phyloP scores from a whole-genome alignment of 1,140 invertebrate species.

The Diploscapter pachys region DNA sequence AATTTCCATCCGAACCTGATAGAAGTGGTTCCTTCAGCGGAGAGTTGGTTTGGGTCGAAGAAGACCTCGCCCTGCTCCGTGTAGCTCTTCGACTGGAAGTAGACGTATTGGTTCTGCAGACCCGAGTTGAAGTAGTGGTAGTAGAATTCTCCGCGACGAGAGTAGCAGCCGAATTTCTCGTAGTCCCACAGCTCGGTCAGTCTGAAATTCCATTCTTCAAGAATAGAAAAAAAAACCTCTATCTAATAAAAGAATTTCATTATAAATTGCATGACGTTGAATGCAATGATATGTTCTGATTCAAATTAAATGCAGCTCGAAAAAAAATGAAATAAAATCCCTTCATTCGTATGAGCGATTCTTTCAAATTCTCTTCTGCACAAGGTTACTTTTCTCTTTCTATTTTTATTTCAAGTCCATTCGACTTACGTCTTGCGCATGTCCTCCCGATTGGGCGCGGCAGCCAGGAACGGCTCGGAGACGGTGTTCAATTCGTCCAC shows the following conservation, averaged over 20 bases:
- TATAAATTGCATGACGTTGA: too few relatives aligned
- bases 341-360: too few relatives aligned
- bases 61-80: slow-evolving; percentile 80
- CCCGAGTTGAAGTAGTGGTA: slow-evolving; percentile 91
- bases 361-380: too few relatives aligned
- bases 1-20: slow-evolving; percentile 61
- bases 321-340: too few relatives aligned
- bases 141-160: slow-evolving; percentile 77
- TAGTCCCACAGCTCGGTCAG: slow-evolving; percentile 91
- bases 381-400: too few relatives aligned
- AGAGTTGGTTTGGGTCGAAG: slow-evolving; percentile 87
- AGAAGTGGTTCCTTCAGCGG: slow-evolving; percentile 86
- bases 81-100: slow-evolving; percentile 82
- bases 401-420: background rate
- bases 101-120: slow-evolving; percentile 90
- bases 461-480: slow-evolving; percentile 77
- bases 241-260: too few relatives aligned
- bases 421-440: slow-evolving; percentile 68
- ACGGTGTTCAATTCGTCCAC: slow-evolving; percentile 86
- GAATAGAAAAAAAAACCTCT: too few relatives aligned
- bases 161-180: slow-evolving; percentile 86
- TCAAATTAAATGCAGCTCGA: too few relatives aligned
- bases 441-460: slow-evolving; percentile 71
- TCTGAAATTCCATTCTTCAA: slow-evolving; percentile 42
- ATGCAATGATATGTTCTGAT: too few relatives aligned